Conservation (phyloP, 2,797 vertebrate species). For the Bufotes viridis region DNA sequence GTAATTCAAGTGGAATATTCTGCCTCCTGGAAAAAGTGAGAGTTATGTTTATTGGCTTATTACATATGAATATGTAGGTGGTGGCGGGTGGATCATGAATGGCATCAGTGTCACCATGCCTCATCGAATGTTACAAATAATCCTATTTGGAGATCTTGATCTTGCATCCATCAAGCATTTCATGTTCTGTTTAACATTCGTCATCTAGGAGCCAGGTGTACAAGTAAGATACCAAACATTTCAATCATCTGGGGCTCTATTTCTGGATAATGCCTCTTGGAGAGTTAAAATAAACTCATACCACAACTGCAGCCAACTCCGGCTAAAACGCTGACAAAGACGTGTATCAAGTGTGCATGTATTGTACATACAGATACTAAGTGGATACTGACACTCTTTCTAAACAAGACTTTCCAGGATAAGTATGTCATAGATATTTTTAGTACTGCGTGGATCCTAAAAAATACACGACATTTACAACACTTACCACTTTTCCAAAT, state of each 20-base stretch:
- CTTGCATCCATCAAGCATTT: slow-evolving; percentile 48
- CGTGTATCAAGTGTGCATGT: slow-evolving; percentile 29
- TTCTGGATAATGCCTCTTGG: slow-evolving; percentile 50
- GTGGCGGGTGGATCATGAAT: not conserved
- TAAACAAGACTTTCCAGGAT: slow-evolving; percentile 16
- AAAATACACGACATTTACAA: too few species aligned
- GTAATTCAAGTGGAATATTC: slow-evolving; percentile 14
- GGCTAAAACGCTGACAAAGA: slow-evolving; percentile 22
- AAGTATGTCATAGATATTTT: slow-evolving; percentile 14
- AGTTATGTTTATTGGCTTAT: slow-evolving; percentile 41
- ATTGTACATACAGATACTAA: slow-evolving; percentile 26
- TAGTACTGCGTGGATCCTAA: not conserved
- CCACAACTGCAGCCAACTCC: slow-evolving; percentile 35
- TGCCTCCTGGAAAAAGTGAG: slow-evolving; percentile 39
- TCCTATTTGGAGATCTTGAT: slow-evolving; percentile 48
- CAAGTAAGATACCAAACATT: slow-evolving; percentile 40
- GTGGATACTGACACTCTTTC: slow-evolving; percentile 1
- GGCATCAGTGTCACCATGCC: slow-evolving; percentile 45
- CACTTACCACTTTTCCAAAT: not conserved
- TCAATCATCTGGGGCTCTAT: slow-evolving; percentile 52
- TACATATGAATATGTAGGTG: slow-evolving; percentile 21
- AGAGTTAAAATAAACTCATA: slow-evolving; percentile 48
- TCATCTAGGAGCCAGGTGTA: slow-evolving; percentile 54
- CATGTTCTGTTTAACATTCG: slow-evolving; percentile 51
- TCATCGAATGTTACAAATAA: slow-evolving; percentile 52